Conservation (phyloP, 2,113 vertebrate species). For the Mormyrus lacerda region DNA sequence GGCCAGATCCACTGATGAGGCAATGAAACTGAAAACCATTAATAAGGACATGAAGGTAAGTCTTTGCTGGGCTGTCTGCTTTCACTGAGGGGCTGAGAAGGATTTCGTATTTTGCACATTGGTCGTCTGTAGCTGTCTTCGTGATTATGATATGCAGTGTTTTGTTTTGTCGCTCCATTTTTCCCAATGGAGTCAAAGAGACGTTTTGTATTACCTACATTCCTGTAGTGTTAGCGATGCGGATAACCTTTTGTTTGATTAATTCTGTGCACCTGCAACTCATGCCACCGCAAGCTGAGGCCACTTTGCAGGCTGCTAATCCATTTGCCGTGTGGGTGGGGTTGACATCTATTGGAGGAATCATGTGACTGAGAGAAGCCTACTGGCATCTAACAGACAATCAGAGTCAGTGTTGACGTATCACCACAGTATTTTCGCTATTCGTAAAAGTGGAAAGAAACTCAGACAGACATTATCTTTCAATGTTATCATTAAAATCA, state of each 20-base stretch:
- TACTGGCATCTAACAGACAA: neutral
- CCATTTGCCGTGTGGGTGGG: neutral
- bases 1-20: conserved; percentile 24
- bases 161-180: neutral
- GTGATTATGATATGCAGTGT: neutral
- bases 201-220: neutral
- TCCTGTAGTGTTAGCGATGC: neutral
- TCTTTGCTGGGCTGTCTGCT: neutral
- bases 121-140: neutral
- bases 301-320: neutral
- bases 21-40: conserved; percentile 24
- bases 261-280: neutral
- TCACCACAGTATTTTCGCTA: neutral
- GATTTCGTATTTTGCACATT: neutral
- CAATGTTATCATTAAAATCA: neutral
- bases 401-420: neutral
- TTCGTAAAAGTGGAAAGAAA: neutral
- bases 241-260: neutral
- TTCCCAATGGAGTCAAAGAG: neutral
- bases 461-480: neutral
- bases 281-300: no score
- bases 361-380: neutral
- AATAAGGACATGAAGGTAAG: conserved; percentile 45
- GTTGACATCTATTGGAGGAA: neutral
- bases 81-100: neutral